A percentile compares a stretch with the other conserved stretches of the same genome.
Conservation (phyloP, 2,113 vertebrate genomes). For the Varanus komodoensis region DNA sequence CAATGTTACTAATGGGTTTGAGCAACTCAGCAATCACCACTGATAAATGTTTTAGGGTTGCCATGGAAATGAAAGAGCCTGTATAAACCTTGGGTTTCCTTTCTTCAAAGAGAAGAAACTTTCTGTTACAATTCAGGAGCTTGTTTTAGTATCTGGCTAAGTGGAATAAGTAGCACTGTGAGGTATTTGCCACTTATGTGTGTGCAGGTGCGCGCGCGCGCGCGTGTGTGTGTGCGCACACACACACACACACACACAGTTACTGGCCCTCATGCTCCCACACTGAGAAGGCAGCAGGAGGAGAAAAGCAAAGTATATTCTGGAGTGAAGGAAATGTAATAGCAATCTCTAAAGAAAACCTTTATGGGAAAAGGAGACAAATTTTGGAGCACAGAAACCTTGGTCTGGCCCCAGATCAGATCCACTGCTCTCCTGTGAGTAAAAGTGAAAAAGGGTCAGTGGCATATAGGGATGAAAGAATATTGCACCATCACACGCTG, state of each 20-base stretch:
- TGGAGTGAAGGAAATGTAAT: not conserved
- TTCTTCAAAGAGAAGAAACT: conserved; percentile 63
- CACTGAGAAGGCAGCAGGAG: not conserved
- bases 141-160: not conserved
- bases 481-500: too few relatives aligned
- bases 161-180: not conserved
- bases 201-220: not conserved
- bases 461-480: too few relatives aligned
- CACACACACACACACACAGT: rapidly evolving
- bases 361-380: too few relatives aligned
- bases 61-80: conserved; percentile 64
- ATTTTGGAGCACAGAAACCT: too few relatives aligned
- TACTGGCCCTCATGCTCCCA: not conserved
- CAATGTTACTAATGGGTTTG: not conserved
- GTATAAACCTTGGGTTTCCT: conserved; percentile 50
- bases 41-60: conserved; percentile 71
- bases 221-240: too few relatives aligned
- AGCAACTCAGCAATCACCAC: conserved; percentile 1
- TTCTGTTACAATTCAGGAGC: conserved; percentile 49
- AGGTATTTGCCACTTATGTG: conserved; percentile 39
- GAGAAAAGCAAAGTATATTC: not conserved
- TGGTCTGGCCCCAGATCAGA: too few relatives aligned
- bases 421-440: too few relatives aligned
- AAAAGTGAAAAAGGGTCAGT: too few relatives aligned
- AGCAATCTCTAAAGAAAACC: not conserved